Conservation (phyloP, 2,888 invertebrate species). For the Adelognathus sp. region DNA sequence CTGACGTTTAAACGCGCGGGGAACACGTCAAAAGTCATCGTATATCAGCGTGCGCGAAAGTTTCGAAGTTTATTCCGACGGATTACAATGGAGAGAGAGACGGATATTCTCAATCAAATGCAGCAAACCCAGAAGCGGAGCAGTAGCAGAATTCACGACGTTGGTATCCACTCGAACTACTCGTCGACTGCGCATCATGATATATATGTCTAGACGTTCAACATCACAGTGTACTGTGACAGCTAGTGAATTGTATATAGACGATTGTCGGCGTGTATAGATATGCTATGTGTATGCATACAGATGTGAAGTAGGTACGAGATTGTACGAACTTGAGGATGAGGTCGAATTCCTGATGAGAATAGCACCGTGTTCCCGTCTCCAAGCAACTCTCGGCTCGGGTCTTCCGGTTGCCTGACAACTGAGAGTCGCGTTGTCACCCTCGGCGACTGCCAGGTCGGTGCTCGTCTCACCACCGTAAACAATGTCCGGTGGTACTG, state of each 20-base stretch:
- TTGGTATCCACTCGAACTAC: constrained; percentile 48
- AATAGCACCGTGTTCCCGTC: constrained; percentile 85
- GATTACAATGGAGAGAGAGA: constrained; percentile 30
- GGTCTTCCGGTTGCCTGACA: constrained; percentile 85
- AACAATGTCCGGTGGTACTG: constrained; percentile 85
- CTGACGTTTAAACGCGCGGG: too few species aligned
- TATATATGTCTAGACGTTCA: not conserved
- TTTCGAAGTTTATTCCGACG: constrained; percentile 22
- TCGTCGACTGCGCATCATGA: not conserved
- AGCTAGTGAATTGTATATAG: constrained; percentile 23
- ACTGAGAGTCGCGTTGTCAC: constrained; percentile 84
- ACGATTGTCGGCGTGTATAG: too few species aligned
- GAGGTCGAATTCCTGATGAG: constrained; percentile 76
- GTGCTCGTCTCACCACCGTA: constrained; percentile 84
- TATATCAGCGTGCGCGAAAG: not conserved
- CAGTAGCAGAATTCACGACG: not conserved
- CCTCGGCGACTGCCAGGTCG: constrained; percentile 84
- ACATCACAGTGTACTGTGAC: not conserved
- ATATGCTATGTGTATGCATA: too few species aligned
- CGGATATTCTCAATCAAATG: constrained; percentile 44
- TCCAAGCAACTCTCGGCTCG: constrained; percentile 84
- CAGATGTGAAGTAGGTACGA: constrained; percentile 6
- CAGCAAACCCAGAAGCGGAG: constrained; percentile 6
- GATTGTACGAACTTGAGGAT: constrained; percentile 63
- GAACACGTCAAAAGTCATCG: too few species aligned